Evolutionary conservation across 2,888 invertebrate species (phyloP), one percentile per base, ranked within the genome.

Genomic region (Campopleginae sp.): DNA sequence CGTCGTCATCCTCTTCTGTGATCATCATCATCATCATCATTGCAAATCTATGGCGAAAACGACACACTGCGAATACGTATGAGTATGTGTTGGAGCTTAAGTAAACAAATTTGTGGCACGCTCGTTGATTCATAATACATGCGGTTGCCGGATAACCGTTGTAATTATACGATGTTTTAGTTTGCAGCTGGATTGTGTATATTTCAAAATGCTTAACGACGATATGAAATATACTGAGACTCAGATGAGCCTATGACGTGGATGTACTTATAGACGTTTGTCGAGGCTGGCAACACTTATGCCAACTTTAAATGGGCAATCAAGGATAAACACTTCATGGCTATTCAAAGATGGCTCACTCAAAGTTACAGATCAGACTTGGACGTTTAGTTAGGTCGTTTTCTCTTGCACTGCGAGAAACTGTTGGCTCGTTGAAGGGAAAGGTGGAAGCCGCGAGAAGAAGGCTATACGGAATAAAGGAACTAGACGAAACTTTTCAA

Each of bases 401-500:
- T 71, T 19, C 19, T 54, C 19, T 19, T 42, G 51, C n/a, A n/a
- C 38, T 38, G 51, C 0, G 48, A 14, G 33, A 12, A 31, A 19
- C 80, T 84, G 75, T 85, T 65, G 80, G 85, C 82, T 63, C 79
- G 86, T 84, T 86, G 68, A 65, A 58, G 65, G 46, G 72, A 33
- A 72, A 66, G 80, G 33, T 71, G 79, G 80, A 88, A 90, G 89
- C 82, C 23, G 42, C 42, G 42, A 66, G 42, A 23, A 42, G 42
- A 23, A 27, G 14, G 38, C 19, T 42, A 38, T 38, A 42, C 42
- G 61, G 84, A 71, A 84, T 70, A 78, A 75, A 58, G 19, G 74
- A 75, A 48, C 74, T 33, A 54, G 58, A 72, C 81, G 79, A 86
- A 89, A 90, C 89, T 92, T 92, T 91, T 90, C 91, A 90, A 91